A percentile compares a stretch with the other conserved stretches of the same genome.
Conservation (phyloP, 2,888 invertebrate genomes). For the Cryptosula pallasiana region DNA sequence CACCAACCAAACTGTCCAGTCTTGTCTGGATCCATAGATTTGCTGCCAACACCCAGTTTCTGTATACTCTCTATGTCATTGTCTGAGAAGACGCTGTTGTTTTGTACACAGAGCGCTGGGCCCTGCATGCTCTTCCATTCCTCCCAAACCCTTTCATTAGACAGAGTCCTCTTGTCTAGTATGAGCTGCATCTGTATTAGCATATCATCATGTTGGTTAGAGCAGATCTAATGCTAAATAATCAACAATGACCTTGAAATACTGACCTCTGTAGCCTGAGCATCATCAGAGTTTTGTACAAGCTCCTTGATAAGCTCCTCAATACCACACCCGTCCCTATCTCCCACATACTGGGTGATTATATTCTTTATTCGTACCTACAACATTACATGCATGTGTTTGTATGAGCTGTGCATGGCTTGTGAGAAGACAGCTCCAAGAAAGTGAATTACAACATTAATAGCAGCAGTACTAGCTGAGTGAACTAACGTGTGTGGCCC, state of each 20-base stretch:
- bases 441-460: too few species aligned
- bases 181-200: constrained; percentile 21
- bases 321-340: constrained; percentile 17
- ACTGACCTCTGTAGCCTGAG: constrained; percentile 24
- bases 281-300: constrained; percentile 23
- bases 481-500: too few species aligned
- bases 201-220: too few species aligned
- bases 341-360: constrained; percentile 24
- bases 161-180: constrained; percentile 7
- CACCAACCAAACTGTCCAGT: constrained; percentile 25
- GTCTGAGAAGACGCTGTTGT: constrained; percentile 23
- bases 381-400: neutral
- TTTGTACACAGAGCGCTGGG: constrained; percentile 19
- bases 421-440: too few species aligned
- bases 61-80: constrained; percentile 25
- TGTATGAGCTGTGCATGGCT: too few species aligned
- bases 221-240: too few species aligned
- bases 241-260: too few species aligned
- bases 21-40: constrained; percentile 20
- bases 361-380: constrained; percentile 20
- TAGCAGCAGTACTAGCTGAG: too few species aligned
- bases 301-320: constrained; percentile 25
- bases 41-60: constrained; percentile 24
- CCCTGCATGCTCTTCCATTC: constrained; percentile 23
- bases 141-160: neutral